phyloP scores from a whole-genome alignment of 2,888 invertebrate genomes.

The Taenaris catops region DNA sequence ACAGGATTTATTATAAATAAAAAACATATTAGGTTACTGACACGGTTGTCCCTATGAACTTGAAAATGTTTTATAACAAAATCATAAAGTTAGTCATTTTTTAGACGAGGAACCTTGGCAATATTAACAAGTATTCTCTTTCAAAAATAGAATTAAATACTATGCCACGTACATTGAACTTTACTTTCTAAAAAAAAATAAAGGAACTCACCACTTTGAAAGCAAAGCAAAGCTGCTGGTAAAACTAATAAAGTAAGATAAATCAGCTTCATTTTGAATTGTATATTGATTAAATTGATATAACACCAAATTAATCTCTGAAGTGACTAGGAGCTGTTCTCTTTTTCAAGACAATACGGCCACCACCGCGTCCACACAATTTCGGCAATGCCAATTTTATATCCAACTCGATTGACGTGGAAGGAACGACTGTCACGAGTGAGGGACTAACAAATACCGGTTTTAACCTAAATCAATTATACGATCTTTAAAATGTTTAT shows the following conservation, averaged over 20 bases:
- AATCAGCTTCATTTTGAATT: constrained; percentile 83
- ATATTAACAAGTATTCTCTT: constrained; percentile 37
- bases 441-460: constrained; percentile 21
- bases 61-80: too few species aligned
- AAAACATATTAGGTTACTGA: too few species aligned
- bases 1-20: too few species aligned
- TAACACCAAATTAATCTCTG: constrained; percentile 36
- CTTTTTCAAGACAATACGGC: constrained; percentile 41
- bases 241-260: constrained; percentile 83
- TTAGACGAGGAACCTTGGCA: neutral
- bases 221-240: constrained; percentile 85
- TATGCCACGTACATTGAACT: constrained; percentile 64
- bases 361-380: constrained; percentile 43
- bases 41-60: too few species aligned
- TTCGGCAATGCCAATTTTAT: constrained; percentile 45
- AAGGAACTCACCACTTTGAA: constrained; percentile 87
- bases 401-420: constrained; percentile 80
- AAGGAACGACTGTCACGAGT: constrained; percentile 71
- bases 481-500: too few species aligned
- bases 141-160: constrained; percentile 38
- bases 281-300: constrained; percentile 36
- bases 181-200: constrained; percentile 33
- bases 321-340: constrained; percentile 59
- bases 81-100: too few species aligned
- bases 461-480: neutral